Conservation (phyloP, 2,888 invertebrate species). For the Synanthedon formicaeformis region DNA sequence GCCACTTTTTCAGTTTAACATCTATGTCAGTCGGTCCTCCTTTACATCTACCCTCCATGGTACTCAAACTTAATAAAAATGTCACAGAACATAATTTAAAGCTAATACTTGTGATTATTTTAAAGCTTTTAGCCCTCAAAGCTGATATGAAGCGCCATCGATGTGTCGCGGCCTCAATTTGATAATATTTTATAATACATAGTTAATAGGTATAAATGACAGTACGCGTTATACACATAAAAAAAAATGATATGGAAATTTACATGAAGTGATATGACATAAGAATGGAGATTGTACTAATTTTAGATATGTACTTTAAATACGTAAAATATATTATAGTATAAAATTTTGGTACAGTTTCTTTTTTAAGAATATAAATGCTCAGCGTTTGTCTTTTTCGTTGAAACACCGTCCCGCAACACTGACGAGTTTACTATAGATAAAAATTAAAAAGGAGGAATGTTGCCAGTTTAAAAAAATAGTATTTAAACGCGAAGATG, state of each 20-base stretch:
- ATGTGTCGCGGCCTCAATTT: slow-evolving; percentile 12
- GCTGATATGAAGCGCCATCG: slow-evolving; percentile 7
- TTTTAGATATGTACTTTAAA: slow-evolving; percentile 63
- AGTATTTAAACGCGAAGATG: slow-evolving; percentile 21
- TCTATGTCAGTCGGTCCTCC: too few species aligned
- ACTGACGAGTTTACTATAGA: slow-evolving; percentile 26
- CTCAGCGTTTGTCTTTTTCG: slow-evolving; percentile 61
- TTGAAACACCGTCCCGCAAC: slow-evolving; percentile 50
- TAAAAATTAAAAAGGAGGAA: slow-evolving; percentile 3
- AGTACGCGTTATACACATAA: slow-evolving; percentile 45
- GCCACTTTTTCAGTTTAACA: too few species aligned
- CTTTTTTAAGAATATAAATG: slow-evolving; percentile 46
- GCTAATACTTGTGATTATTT: slow-evolving; percentile 29
- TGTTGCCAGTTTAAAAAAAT: slow-evolving; percentile 21
- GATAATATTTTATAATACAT: slow-evolving; percentile 36
- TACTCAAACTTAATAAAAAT: too few species aligned
- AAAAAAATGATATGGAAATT: slow-evolving; percentile 62
- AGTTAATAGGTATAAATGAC: slow-evolving; percentile 15
- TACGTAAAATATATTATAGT: slow-evolving; percentile 31
- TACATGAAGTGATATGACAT: slow-evolving; percentile 66
- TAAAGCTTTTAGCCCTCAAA: slow-evolving; percentile 43
- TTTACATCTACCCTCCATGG: too few species aligned
- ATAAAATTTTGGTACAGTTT: slow-evolving; percentile 52
- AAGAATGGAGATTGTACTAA: slow-evolving; percentile 63
- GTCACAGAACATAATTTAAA: slow-evolving; percentile 4